phyloP scores from a whole-genome alignment of 92 coral and sea anemone species.

The Parazoanthus darwini region DNA sequence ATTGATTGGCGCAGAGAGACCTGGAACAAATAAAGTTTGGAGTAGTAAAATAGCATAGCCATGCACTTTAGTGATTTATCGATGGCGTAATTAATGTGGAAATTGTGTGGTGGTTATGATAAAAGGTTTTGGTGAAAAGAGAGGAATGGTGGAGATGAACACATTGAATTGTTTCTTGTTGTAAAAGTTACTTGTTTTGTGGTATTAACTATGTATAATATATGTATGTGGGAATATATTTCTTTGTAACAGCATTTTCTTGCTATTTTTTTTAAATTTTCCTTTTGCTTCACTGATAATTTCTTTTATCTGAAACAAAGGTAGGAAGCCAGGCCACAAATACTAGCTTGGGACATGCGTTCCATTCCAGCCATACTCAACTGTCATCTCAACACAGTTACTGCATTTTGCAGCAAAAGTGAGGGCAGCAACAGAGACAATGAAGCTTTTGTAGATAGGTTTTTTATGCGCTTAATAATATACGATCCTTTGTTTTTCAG shows the following conservation, averaged over 20 bases:
- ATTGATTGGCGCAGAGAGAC: too few species aligned
- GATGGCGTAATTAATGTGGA: not conserved
- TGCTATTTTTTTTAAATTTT: constrained; percentile 1
- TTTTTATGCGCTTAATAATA: constrained; percentile 25
- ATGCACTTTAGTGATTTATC: not conserved
- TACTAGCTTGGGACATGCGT: not conserved
- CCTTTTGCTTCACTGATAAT: not conserved
- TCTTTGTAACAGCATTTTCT: constrained; percentile 1
- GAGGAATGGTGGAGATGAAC: not conserved
- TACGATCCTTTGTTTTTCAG: constrained; percentile 10
- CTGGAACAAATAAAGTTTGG: too few species aligned
- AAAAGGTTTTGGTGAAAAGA: not conserved
- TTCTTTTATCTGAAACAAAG: constrained; percentile 5
- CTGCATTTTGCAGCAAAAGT: not conserved
- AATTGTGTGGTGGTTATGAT: not conserved
- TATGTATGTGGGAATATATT: not conserved
- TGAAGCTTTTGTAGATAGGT: not conserved
- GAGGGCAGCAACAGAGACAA: not conserved
- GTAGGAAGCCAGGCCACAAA: not conserved
- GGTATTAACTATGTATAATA: not conserved
- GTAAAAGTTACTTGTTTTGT: not conserved
- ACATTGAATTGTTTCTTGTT: not conserved
- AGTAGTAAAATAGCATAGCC: not conserved
- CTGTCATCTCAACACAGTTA: not conserved
- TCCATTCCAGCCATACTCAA: not conserved